A percentile compares a stretch with the other conserved stretches of the same genome.
phyloP scores from a whole-genome alignment of 2,797 vertebrate species.

The Bradypus variegatus region DNA sequence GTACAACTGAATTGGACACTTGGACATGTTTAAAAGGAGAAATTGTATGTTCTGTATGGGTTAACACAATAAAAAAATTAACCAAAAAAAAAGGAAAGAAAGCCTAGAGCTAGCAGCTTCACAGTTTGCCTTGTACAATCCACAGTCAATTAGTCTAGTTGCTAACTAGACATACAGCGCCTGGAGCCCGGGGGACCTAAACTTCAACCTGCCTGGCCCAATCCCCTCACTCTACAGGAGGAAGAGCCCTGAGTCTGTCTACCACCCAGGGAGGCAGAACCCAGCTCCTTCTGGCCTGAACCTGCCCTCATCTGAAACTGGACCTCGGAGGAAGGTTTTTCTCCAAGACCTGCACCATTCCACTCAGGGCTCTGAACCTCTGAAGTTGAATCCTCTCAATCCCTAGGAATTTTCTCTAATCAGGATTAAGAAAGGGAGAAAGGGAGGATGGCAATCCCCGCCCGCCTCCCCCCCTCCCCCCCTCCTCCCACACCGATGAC shows the following conservation, averaged over 20 bases:
- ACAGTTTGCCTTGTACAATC: accelerated
- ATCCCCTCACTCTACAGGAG: accelerated
- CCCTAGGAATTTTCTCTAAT: background rate
- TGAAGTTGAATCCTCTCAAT: too few relatives aligned
- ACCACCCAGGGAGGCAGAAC: background rate
- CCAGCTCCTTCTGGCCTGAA: background rate
- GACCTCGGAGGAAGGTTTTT: background rate
- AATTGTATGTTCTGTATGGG: too few relatives aligned
- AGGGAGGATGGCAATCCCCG: background rate
- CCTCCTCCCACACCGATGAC: too few relatives aligned
- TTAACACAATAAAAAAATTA: too few relatives aligned
- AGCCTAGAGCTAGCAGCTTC: too few relatives aligned
- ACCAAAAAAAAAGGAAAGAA: too few relatives aligned
- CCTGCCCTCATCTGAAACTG: background rate
- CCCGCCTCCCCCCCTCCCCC: background rate
- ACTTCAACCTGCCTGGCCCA: background rate
- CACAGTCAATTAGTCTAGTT: accelerated
- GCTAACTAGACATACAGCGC: background rate
- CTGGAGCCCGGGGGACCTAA: background rate
- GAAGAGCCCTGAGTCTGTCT: too few relatives aligned
- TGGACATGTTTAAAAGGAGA: too few relatives aligned
- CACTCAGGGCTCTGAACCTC: background rate
- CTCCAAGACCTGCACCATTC: too few relatives aligned
- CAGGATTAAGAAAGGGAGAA: too few relatives aligned
- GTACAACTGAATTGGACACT: too few relatives aligned